Evolutionary conservation across 2,797 vertebrate species (phyloP), one percentile per base, ranked within the genome.

Genomic region (Chiroxiphia lanceolata): DNA sequence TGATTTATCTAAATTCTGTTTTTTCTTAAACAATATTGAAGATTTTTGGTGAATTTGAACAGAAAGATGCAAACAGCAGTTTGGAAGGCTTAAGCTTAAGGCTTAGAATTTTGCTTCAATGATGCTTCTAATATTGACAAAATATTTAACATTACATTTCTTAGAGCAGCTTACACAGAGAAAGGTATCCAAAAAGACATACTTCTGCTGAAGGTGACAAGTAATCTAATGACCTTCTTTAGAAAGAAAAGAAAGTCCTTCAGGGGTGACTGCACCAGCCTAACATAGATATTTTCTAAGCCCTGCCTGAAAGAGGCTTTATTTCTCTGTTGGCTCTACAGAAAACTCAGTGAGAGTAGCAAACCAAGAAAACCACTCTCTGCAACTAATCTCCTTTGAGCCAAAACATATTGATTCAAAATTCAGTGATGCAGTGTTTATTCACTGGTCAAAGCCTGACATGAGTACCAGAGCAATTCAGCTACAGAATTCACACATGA

Each of bases 281-380:
- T 89, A 34, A 64, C 34, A 75, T 80, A 38, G 29, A 25, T 90
- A 69, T 87, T 78, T 83, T 82, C 51, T 65, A 72, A 82, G 31
- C 13, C 65, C 50, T 69, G 31, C 20, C 54, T 79, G 34, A 38
- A 65, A 87, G 38, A 74, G 9, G 34, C 20, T 88, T 93, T 93
- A 26, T 68, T 94, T 88, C 44, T 85, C 13, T 78, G 25, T 71
- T 65, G 34, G 45, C 20, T 72, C 27, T 57, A 65, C 88, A 75
- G 59, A 90, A 94, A 94, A 72, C 1, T 4, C 40, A 34, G 12
- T 2, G 3, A 83, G 31, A 81, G 31, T 36, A 94, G 36, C 22
- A 93, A 96, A 94, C 26, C 42, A 90, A 67, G 87, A 91, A 86
- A 88, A 83, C 6, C 71, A 80, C 29, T 10, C 36, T 74, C 76